These are phyloP conservation scores for Sminthurides bifidus DNA, from an alignment of 1,140 invertebrate species.

Conservation along the genomic window DNA sequence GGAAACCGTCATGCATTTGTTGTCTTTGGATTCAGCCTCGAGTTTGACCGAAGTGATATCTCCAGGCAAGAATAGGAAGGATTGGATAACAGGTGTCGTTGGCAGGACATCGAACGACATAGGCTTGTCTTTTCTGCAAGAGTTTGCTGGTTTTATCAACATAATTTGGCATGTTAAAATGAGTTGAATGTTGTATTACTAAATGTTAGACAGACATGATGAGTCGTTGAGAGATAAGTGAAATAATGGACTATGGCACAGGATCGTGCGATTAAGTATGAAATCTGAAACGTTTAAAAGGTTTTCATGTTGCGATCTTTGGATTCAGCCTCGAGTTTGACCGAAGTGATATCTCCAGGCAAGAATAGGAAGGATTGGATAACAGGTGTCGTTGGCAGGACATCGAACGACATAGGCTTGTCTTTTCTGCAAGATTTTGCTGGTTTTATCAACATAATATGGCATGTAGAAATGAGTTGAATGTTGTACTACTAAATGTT, in stretches of 20 bases:
- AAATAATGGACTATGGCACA: too few species aligned
- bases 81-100: slow-evolving; percentile 8
- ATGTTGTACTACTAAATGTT: too few species aligned
- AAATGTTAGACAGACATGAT: too few species aligned
- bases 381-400: slow-evolving; percentile 13
- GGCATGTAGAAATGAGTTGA: slow-evolving; percentile 1
- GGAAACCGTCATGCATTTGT: slow-evolving; percentile 12
- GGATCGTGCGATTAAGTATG: too few species aligned
- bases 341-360: slow-evolving; percentile 3
- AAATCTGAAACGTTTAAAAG: too few species aligned
- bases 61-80: slow-evolving; percentile 9
- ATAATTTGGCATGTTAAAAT: slow-evolving; percentile 1
- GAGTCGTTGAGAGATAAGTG: too few species aligned
- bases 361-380: slow-evolving; percentile 13
- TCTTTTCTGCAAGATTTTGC: neutral
- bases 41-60: slow-evolving; percentile 14
- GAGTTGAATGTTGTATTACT: too few species aligned
- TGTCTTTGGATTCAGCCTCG: slow-evolving; percentile 4
- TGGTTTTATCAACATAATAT: neutral
- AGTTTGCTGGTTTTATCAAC: neutral
- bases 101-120: slow-evolving; percentile 11
- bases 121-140: neutral
- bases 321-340: slow-evolving; percentile 13
- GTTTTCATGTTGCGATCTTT: neutral
- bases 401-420: neutral